Evolutionary conservation across 2,888 invertebrate genomes (phyloP).

Genomic region (Alsophila aescularia): DNA sequence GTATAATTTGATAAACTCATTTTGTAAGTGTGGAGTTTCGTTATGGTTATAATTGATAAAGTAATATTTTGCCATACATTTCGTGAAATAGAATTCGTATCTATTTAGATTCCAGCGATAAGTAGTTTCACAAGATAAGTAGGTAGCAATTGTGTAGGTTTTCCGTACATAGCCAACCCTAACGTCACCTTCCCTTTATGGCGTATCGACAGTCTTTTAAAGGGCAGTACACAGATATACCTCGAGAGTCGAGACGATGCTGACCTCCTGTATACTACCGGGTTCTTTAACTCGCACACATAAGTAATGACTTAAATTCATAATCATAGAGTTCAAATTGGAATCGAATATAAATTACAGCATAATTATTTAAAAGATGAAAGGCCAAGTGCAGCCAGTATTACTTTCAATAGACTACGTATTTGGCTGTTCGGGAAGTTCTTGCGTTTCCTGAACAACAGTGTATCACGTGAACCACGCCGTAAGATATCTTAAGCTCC

Average conservation of each 20-base stretch:
- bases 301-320: constrained; percentile 31
- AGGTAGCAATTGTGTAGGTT: not conserved
- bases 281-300: constrained; percentile 51
- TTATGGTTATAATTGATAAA: constrained; percentile 26
- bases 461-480: constrained; percentile 8
- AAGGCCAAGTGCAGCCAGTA: constrained; percentile 59
- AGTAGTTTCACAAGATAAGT: not conserved
- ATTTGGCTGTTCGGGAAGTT: constrained; percentile 65
- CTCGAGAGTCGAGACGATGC: constrained; percentile 62
- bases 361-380: constrained; percentile 59
- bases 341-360: not conserved
- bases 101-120: not conserved
- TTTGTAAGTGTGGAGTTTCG: constrained; percentile 25
- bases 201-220: constrained; percentile 53
- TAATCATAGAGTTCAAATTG: constrained; percentile 25
- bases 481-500: constrained; percentile 3
- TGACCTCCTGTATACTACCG: constrained; percentile 70
- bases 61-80: constrained; percentile 25
- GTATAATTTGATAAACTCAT: constrained; percentile 31
- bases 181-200: constrained; percentile 53
- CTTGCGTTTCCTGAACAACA: constrained; percentile 53
- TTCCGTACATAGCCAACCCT: constrained; percentile 31
- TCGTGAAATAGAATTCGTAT: constrained; percentile 4
- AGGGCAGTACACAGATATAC: constrained; percentile 67
- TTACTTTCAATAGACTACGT: constrained; percentile 57